Evolutionary conservation across 2,888 invertebrate genomes (phyloP).

Genomic region (Rhopalosiphum nymphaeae): DNA sequence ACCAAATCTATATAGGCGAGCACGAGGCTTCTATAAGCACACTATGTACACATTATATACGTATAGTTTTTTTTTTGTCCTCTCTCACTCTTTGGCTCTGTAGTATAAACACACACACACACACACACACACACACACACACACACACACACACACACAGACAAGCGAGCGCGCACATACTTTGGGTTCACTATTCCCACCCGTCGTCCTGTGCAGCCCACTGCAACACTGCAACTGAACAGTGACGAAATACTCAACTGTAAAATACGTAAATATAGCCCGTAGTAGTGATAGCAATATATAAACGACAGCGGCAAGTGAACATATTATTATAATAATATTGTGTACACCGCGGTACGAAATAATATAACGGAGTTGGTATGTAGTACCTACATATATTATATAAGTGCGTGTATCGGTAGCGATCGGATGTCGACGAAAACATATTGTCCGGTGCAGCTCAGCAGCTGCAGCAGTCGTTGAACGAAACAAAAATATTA

Average conservation of each 20-base stretch:
- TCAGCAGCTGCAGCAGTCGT: background rate
- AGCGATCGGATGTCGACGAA: conserved; percentile 18
- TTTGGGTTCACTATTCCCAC: conserved; percentile 21
- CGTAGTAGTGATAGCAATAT: background rate
- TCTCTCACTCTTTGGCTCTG: conserved; percentile 21
- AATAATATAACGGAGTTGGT: background rate
- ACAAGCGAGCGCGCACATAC: background rate
- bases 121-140: background rate
- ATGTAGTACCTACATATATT: background rate
- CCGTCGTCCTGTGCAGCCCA: background rate
- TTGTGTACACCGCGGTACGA: background rate
- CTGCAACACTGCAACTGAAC: background rate
- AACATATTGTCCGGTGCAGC: conserved; percentile 7
- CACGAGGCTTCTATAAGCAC: conserved; percentile 34
- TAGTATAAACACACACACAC: background rate
- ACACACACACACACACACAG: background rate
- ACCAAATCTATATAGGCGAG: conserved; percentile 13
- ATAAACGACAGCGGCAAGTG: background rate
- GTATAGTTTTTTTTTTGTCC: conserved; percentile 17
- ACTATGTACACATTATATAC: background rate
- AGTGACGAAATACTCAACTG: background rate
- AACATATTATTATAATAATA: background rate
- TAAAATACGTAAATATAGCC: background rate
- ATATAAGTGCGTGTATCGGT: background rate
- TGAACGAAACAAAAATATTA: conserved; percentile 4